Evolutionary conservation across 1,140 invertebrate genomes (phyloP).

Genomic region (Nymphalis io): DNA sequence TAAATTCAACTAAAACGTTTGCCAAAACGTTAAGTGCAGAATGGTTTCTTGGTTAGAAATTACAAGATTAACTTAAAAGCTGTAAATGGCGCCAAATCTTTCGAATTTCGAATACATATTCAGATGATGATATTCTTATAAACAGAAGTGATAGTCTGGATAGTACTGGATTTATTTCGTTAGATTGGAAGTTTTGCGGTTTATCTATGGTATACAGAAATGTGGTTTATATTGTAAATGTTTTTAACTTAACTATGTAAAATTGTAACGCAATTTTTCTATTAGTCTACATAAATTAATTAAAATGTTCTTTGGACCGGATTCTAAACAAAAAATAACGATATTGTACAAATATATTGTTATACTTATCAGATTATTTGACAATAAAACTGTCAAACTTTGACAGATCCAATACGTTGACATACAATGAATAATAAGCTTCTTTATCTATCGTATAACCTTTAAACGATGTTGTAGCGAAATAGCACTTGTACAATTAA

Average conservation of each 20-base stretch:
- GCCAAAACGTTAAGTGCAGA: constrained; percentile 10
- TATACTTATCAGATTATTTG: not conserved
- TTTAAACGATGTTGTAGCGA: constrained; percentile 12
- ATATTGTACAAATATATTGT: not conserved
- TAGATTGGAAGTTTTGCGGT: too few relatives aligned
- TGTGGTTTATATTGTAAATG: too few relatives aligned
- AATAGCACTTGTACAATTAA: constrained; percentile 38
- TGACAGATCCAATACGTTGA: not conserved
- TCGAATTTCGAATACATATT: constrained; percentile 2
- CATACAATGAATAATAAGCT: constrained; percentile 17
- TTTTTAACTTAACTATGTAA: too few relatives aligned
- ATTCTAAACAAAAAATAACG: too few relatives aligned
- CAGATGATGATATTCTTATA: not conserved
- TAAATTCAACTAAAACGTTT: constrained; percentile 13
- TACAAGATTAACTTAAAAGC: constrained; percentile 3
- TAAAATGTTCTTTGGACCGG: too few relatives aligned
- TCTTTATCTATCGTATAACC: constrained; percentile 21
- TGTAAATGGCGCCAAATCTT: constrained; percentile 14
- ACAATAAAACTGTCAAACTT: constrained; percentile 18
- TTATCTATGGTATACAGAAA: too few relatives aligned
- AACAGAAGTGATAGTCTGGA: too few relatives aligned
- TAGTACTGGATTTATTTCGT: too few relatives aligned
- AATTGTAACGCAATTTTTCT: too few relatives aligned
- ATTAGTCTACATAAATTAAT: too few relatives aligned
- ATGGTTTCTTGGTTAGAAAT: constrained; percentile 17